Evolutionary conservation across 2,113 vertebrate genomes (phyloP).

Genomic region (Notiomystis cincta): DNA sequence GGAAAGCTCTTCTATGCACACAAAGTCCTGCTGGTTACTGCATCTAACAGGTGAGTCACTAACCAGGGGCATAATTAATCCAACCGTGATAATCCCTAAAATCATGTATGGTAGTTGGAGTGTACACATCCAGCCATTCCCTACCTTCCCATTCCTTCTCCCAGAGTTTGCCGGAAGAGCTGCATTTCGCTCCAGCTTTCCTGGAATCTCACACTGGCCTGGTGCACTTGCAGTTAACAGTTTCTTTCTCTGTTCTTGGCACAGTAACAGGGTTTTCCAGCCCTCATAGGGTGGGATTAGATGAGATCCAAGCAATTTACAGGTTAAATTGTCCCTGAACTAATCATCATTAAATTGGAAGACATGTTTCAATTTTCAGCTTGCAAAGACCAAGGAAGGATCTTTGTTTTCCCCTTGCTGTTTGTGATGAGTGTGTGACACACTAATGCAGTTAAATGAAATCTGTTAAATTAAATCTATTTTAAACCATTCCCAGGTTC

Average conservation of each 20-base stretch:
- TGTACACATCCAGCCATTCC: neutral
- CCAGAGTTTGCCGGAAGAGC: neutral
- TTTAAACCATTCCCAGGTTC: conserved; percentile 75
- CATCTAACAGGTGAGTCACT: conserved; percentile 86
- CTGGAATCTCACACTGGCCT: neutral
- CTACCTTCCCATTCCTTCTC: neutral
- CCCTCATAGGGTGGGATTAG: neutral
- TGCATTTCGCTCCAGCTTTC: neutral
- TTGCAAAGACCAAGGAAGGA: neutral
- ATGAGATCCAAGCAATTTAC: neutral
- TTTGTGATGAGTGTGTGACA: neutral
- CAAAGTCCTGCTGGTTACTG: conserved; percentile 92
- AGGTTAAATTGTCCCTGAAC: neutral
- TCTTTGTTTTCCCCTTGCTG: neutral
- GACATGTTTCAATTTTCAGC: neutral
- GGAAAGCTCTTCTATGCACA: conserved; percentile 96
- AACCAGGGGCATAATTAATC: neutral
- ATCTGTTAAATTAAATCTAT: neutral
- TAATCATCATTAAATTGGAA: neutral
- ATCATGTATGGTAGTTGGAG: no score
- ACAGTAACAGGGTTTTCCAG: neutral
- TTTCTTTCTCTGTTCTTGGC: neutral
- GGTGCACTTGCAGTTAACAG: neutral
- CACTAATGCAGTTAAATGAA: neutral
- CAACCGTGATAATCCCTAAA: neutral